These are phyloP conservation scores for Zonitis immaculata DNA, from an alignment of 2,888 invertebrate genomes.

Conservation along the genomic window DNA sequence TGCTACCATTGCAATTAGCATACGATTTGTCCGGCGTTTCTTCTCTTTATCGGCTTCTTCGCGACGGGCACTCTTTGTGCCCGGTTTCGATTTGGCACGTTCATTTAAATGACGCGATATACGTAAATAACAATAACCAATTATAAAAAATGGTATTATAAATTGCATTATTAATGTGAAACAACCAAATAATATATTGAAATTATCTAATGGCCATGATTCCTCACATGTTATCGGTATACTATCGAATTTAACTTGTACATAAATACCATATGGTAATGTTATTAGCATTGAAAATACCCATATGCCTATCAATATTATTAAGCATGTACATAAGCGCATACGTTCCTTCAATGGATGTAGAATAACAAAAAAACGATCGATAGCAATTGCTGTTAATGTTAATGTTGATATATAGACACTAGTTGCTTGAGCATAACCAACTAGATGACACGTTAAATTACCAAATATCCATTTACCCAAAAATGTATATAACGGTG, in stretches of 20 bases:
- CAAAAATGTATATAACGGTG: slow-evolving; percentile 89
- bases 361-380: slow-evolving; percentile 95
- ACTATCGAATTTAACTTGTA: slow-evolving; percentile 54
- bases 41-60: slow-evolving; percentile 87
- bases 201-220: slow-evolving; percentile 81
- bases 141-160: slow-evolving; percentile 87
- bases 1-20: slow-evolving; percentile 96
- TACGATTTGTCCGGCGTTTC: slow-evolving; percentile 88
- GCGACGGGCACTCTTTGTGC: slow-evolving; percentile 73
- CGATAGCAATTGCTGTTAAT: slow-evolving; percentile 94
- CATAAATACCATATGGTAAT: slow-evolving; percentile 84
- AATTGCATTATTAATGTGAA: slow-evolving; percentile 89
- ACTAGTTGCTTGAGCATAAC: slow-evolving; percentile 90
- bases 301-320: slow-evolving; percentile 89
- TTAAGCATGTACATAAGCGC: slow-evolving; percentile 79
- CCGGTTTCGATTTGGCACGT: slow-evolving; percentile 78
- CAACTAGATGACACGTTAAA: slow-evolving; percentile 85
- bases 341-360: slow-evolving; percentile 92
- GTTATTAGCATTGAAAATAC: slow-evolving; percentile 81
- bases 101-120: slow-evolving; percentile 85
- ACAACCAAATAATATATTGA: slow-evolving; percentile 76
- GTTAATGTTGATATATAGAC: slow-evolving; percentile 97
- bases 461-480: slow-evolving; percentile 92
- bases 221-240: slow-evolving; percentile 64
- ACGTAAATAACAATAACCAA: slow-evolving; percentile 89